Conservation (phyloP, 2,888 invertebrate species). For the Philonicus albiceps region DNA sequence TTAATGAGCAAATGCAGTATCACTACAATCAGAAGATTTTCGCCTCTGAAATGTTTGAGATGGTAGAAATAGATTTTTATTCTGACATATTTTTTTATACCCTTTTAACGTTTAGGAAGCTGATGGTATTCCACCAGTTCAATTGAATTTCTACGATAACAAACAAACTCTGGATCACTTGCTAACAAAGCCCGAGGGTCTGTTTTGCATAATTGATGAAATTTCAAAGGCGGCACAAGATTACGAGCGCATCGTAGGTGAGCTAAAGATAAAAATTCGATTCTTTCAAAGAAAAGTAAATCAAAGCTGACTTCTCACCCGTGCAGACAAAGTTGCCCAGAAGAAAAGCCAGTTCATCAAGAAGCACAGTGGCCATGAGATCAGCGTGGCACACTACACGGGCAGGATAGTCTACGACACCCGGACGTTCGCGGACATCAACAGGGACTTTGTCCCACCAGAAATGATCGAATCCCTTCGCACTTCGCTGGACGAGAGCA, state of each 20-base stretch:
- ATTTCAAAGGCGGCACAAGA: conserved; percentile 79
- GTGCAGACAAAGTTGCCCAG: conserved; percentile 58
- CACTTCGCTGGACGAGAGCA: conserved; percentile 73
- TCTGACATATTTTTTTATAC: conserved; percentile 53
- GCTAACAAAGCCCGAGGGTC: conserved; percentile 81
- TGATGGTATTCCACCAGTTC: conserved; percentile 77
- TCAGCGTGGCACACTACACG: conserved; percentile 89
- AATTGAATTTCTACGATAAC: conserved; percentile 86
- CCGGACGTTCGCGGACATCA: conserved; percentile 84
- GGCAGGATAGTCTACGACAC: conserved; percentile 87
- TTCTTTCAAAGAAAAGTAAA: background rate
- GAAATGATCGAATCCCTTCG: conserved; percentile 90
- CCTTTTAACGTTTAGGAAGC: conserved; percentile 68
- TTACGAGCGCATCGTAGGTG: conserved; percentile 77
- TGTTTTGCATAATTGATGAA: conserved; percentile 87
- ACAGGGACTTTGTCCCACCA: conserved; percentile 88
- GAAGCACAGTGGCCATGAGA: conserved; percentile 69
- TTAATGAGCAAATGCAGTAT: conserved; percentile 94
- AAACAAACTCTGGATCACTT: conserved; percentile 87
- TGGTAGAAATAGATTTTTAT: conserved; percentile 56
- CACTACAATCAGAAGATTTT: conserved; percentile 92
- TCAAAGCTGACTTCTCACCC: background rate
- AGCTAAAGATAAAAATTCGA: background rate
- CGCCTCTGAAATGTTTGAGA: conserved; percentile 85
- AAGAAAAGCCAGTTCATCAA: conserved; percentile 62